Base-by-base conservation (phyloP, 2,888 invertebrate genomes). In the Sminthurinus aureus region DNA sequence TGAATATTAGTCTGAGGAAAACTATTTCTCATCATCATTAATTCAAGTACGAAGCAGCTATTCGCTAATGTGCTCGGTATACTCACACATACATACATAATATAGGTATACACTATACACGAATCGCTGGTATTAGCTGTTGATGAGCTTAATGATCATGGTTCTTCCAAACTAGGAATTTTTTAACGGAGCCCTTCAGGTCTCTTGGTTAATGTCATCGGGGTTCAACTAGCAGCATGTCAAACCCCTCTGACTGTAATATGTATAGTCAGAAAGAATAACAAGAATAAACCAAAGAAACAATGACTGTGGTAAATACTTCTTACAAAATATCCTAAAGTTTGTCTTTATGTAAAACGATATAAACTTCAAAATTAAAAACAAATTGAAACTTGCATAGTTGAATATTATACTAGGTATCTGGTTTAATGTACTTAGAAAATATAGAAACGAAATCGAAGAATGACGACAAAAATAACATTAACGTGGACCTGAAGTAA, bases 81-180 rank as follows among this genome's bases (percentile, higher is more conserved):
- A 38, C 38, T 38, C 38, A 38, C 3, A 38, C 38, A 38, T 38
- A 38, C 22, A 8, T 20, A n/a, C 6, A n/a, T 67, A 22, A n/a
- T n/a, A n/a, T n/a, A n/a, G n/a, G n/a, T n/a, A n/a, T n/a, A 20
- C 71, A 71, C 20, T n/a, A n/a, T 71, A 20, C 67, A 13, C 20
- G n/a, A 8, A 67, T 67, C n/a, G 67, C 67, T n/a, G n/a, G n/a
- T 20, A 69, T 69, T 20, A 69, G 58, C 58, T 58, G 3, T 26
- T 71, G 24, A 71, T 71, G 71, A 71, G 71, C 71, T 71, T 71
- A 83, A 84, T 85, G 83, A 85, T 82, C 83, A 83, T 84, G 85
- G 84, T 83, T 81, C 81, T 84, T 84, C 76, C 76, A 84, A 84
- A 84, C 85, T 85, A 85, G 84, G 84, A 85, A 84, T 84, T 85